Base-by-base conservation (phyloP, 2,797 vertebrate genomes). In the Falco novaeseelandiae region DNA sequence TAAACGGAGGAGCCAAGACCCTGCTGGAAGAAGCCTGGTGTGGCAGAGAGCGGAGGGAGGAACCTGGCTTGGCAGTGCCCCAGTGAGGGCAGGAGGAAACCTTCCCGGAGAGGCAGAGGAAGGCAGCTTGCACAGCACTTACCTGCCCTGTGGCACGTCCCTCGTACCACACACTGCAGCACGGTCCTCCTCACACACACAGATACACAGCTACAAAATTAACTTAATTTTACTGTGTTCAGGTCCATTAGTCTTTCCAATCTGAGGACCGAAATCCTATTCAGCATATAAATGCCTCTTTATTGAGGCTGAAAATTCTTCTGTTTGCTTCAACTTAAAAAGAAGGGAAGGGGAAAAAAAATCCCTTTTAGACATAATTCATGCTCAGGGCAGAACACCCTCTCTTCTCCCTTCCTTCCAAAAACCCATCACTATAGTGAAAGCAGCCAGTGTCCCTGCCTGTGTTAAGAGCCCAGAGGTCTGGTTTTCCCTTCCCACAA, bases 171-270 rank as follows among this genome's bases (percentile, higher is more conserved):
- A 1, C 70, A 23, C 81, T 49, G 78, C 25, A 0, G 22, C 82
- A 52, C 22, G 0, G 65, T 18, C 71, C 66, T 78, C 30, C 55
- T 63, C 20, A 9, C 58, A 9, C 76, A 40, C 77, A n/a, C 54
- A 59, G 30, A 89, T 6, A 87, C 20, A 72, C 8, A 29, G 73
- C 55, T 61, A 84, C 86, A 40, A 72, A 81, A 95, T 48, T 89
- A 78, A 87, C 86, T 93, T 85, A 15, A 77, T 83, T 93, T 80
- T 29, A 40, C 88, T 20, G 13, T 25, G 88, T 89, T 97, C 57
- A 27, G 65, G 88, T 61, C 90, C 95, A 94, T 95, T 91, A 95
- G 84, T 27, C 93, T 86, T 78, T 89, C 86, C 72, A 89, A 44
- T 81, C 25, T 19, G 14, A 92, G 65, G 26, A 90, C 36, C 6